Evolutionary conservation across 2,888 invertebrate species (phyloP), one percentile per base, ranked within the genome.

Genomic region (Napeogenes sylphis): DNA sequence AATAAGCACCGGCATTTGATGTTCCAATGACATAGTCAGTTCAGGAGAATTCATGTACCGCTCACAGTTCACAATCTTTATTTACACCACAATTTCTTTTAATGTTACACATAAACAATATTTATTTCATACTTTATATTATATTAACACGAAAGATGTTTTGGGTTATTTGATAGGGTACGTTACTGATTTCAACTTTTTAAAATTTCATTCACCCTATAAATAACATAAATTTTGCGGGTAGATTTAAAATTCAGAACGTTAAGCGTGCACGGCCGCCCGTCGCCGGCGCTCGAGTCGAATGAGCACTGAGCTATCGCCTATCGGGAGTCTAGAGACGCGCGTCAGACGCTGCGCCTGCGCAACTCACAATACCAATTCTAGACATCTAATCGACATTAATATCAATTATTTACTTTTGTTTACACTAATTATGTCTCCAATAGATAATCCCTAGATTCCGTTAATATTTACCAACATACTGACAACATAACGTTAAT

Each of bases 1-100:
- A 71, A 89, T 81, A 67, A 90, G 77, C 70, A 81, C 85, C 74
- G 89, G 87, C 70, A 88, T 81, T 77, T 85, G 85, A 68, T 82
- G 87, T 70, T 89, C 89, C 80, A 89, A 75, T 66, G 90, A 87
- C 86, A 90, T 85, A 73, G 87, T 84, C 68, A 85, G 72, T 73
- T 83, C 82, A 13, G 84, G 81, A 68, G 88, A 85, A 78, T 82
- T 85, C 83, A 84, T 87, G 70, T 59, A 67, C 69, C 66, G 30
- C 21, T 51, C 51, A 51, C 51, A 21, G 30, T 30, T 4, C 51
- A 51, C 51, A 21, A 51, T 30, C 51, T 47, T 47, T 47, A 6
- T 47, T 51, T 12, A 51, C 10, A 51, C 51, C 65, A 62, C 56
- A 32, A 51, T 30, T 47, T 14, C n/a, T 14, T 14, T 47, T 14